Percentiles rank a stretch among this genome's conserved stretches.
phyloP scores from a whole-genome alignment of 2,113 vertebrate genomes.

The Suricata suricatta region DNA sequence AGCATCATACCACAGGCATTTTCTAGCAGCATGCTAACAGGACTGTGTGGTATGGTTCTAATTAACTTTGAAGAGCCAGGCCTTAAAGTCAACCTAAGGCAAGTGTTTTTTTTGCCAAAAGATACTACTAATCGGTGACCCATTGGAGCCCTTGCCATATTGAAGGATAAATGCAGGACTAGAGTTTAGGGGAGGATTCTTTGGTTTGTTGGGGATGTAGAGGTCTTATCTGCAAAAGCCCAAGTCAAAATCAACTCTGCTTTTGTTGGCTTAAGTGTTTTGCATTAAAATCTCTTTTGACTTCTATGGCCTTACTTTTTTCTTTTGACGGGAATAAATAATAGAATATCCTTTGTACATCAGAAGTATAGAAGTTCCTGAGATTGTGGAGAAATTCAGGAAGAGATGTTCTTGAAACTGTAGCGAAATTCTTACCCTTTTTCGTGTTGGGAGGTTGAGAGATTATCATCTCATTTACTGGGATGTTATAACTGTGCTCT shows the following conservation, averaged over 20 bases:
- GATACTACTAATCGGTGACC: neutral
- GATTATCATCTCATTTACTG: conserved; percentile 49
- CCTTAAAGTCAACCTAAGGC: neutral
- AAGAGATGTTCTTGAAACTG: conserved; percentile 77
- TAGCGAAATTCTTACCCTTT: conserved; percentile 67
- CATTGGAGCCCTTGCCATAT: neutral
- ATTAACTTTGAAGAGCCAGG: conserved; percentile 41
- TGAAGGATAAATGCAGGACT: neutral
- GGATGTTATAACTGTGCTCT: conserved; percentile 62
- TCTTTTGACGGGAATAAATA: conserved; percentile 47
- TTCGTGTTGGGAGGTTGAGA: neutral
- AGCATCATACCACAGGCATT: neutral
- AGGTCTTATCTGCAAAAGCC: neutral
- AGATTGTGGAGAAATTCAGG: conserved; percentile 74
- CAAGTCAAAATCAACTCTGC: neutral
- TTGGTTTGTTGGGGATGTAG: neutral
- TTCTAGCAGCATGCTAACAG: neutral
- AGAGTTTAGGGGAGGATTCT: neutral
- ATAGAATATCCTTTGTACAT: conserved; percentile 45
- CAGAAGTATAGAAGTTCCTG: conserved; percentile 69
- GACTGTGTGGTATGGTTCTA: neutral
- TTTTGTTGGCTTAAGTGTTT: conserved; percentile 25
- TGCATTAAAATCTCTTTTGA: conserved; percentile 55
- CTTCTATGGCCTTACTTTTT: conserved; percentile 23
- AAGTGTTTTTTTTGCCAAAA: neutral